These are phyloP conservation scores for Eupelmus urozonus DNA, from an alignment of 2,888 invertebrate species.

Conservation along the genomic window DNA sequence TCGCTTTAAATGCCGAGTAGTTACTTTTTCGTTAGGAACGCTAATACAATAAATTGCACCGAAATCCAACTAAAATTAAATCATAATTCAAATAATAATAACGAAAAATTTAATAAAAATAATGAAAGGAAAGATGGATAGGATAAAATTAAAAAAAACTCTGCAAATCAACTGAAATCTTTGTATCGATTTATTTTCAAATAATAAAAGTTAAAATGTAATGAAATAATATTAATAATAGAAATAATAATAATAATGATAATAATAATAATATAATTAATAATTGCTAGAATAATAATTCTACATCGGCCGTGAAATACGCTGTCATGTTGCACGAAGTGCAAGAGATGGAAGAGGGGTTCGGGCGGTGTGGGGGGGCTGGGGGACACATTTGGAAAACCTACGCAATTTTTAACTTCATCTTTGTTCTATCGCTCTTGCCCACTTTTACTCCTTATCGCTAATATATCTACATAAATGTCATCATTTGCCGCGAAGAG, in stretches of 20 bases:
- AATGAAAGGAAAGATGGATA: conserved; percentile 32
- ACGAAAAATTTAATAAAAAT: conserved; percentile 20
- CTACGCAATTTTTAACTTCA: conserved; percentile 59
- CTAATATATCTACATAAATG: conserved; percentile 45
- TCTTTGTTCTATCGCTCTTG: conserved; percentile 45
- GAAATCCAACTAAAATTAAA: conserved; percentile 6
- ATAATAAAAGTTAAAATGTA: conserved; percentile 75
- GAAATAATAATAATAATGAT: conserved; percentile 63
- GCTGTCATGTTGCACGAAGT: conserved; percentile 64
- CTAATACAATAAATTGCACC: conserved; percentile 44
- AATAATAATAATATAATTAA: conserved; percentile 65
- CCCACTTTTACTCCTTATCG: too few species aligned
- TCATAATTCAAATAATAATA: conserved; percentile 11
- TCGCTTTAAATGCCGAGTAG: background rate
- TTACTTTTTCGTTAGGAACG: background rate
- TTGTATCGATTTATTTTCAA: conserved; percentile 74
- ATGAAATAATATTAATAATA: conserved; percentile 73
- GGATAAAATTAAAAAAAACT: conserved; percentile 47
- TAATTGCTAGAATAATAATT: conserved; percentile 64
- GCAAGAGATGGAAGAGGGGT: conserved; percentile 63
- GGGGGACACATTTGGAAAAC: conserved; percentile 52
- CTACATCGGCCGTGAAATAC: conserved; percentile 64
- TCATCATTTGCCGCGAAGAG: conserved; percentile 36
- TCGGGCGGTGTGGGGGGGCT: background rate
- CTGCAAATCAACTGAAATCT: conserved; percentile 69